phyloP scores from a whole-genome alignment of 2,113 vertebrate genomes.

The Raja brachyura region DNA sequence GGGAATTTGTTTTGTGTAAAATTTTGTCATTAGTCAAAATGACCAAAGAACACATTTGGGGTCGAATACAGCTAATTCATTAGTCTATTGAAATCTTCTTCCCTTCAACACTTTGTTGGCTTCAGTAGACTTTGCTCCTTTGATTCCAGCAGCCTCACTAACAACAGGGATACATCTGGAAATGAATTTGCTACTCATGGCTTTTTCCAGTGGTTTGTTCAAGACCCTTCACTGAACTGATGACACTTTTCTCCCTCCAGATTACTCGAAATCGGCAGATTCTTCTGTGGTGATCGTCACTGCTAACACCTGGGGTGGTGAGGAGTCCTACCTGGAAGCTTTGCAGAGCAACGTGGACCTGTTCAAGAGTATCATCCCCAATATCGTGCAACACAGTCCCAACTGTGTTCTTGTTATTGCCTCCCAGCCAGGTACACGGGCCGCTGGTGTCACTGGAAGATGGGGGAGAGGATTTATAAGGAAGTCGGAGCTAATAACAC shows the following conservation, averaged over 20 bases:
- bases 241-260: conserved; percentile 51
- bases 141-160: background rate
- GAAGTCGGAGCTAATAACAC: background rate
- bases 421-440: conserved; percentile 73
- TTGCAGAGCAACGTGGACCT: conserved; percentile 88
- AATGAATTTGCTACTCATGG: background rate
- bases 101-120: background rate
- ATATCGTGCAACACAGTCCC: conserved; percentile 68
- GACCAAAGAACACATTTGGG: background rate
- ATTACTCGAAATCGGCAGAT: conserved; percentile 69
- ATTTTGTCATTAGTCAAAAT: background rate
- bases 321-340: conserved; percentile 77
- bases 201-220: background rate
- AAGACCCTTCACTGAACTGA: background rate
- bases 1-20: background rate
- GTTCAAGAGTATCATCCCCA: conserved; percentile 73
- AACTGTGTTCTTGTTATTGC: conserved; percentile 71
- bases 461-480: background rate
- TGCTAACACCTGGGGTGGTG: conserved; percentile 73
- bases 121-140: background rate
- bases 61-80: background rate
- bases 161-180: background rate
- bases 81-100: background rate
- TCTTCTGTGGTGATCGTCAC: conserved; percentile 83
- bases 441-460: too few relatives aligned